Conservation (phyloP, 2,113 vertebrate genomes). For the Indicator indicator region DNA sequence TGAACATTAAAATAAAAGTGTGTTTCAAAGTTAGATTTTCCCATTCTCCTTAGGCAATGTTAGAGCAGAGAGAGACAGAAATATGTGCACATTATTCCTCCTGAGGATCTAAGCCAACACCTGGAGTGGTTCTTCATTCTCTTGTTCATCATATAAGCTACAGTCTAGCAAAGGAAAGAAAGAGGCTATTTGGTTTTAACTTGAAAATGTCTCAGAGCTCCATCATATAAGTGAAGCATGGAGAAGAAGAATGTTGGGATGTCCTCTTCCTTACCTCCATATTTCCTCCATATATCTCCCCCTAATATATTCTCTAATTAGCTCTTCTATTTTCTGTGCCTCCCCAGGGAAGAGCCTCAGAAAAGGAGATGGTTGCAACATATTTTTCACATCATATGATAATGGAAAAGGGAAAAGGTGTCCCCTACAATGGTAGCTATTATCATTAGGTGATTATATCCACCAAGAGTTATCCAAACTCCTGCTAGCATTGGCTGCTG, state of each 20-base stretch:
- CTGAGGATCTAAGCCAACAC: background rate
- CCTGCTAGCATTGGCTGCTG: background rate
- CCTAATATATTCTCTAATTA: background rate
- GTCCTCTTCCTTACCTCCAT: too few species aligned
- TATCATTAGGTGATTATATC: background rate
- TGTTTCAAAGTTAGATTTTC: background rate
- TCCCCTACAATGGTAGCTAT: fast-evolving
- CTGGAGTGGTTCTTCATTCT: background rate
- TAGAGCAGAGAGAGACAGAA: background rate
- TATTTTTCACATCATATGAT: background rate
- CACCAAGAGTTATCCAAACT: background rate
- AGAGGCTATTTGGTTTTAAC: background rate
- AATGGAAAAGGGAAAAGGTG: background rate
- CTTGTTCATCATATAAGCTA: background rate
- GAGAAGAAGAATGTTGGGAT: background rate
- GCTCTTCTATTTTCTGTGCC: background rate
- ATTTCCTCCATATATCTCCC: too few species aligned
- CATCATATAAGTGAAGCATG: background rate
- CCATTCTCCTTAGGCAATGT: background rate
- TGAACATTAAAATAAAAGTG: background rate
- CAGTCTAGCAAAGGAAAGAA: background rate
- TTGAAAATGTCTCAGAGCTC: background rate
- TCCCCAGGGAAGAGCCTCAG: background rate
- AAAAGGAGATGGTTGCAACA: background rate
- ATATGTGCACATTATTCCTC: fast-evolving